Base-by-base conservation (phyloP, 2,113 vertebrate species). In the Austrofundulus limnaeus region DNA sequence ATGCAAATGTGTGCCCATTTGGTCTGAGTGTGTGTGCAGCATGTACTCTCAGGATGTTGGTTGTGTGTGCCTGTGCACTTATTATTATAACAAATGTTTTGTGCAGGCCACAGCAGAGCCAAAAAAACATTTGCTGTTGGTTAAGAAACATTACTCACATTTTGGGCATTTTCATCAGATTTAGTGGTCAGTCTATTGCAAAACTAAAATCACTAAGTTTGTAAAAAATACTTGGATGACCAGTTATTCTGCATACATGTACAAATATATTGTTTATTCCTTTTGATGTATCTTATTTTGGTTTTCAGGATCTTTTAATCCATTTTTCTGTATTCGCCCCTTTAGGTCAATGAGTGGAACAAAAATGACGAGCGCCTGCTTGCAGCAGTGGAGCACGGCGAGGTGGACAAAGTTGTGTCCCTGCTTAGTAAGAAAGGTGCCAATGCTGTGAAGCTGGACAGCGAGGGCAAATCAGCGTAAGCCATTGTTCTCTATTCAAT, bases 281-380 rank as follows among this genome's bases (percentile, higher is more conserved):
- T 34, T 34, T 34, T 34, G 9, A 34, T 34, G 10, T 34, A 10
- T 34, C 4, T 34, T 34, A 34, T 10, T 46, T 23, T 43, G 9
- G 6, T 38, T 21, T 6, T 46, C 4, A 17, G 43, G 31, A 46
- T 12, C 4, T 50, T 38, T 8, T 41, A 5, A n/a, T n/a, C n/a
- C 57, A 12, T 11, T 3, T 5, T 39, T 53, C 25, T 39, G 2
- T 37, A 34, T 31, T 48, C 10, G 47, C 10, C 19, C 1, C 43
- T 73, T 1, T 75, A 99, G 97, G 89, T 85, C 61, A 95, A 98
- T 2, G 97, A 99, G 77, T 98, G 97, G 97, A 98, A 92, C 88
- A 99, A 99, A 90, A 96, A 98, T 0, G 97, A 98, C 0, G 97
- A 99, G 77, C 95, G 97, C 1, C 94, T 99, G 46, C 91, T 99